These are phyloP conservation scores for Falco berigora DNA, from an alignment of 2,797 vertebrate species.

Conservation along the genomic window DNA sequence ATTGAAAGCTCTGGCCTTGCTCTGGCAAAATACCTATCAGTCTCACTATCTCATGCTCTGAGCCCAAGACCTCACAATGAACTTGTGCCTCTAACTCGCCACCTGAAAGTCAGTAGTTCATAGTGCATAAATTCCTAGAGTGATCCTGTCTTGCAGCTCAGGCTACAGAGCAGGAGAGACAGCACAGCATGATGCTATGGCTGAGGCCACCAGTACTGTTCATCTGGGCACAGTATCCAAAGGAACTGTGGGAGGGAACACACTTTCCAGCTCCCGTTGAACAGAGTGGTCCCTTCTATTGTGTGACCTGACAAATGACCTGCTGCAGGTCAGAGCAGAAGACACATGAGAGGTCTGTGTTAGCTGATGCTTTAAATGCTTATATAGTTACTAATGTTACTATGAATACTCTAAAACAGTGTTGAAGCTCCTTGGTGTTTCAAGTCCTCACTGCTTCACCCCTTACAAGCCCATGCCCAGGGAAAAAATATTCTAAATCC, in stretches of 20 bases:
- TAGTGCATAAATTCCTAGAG: neutral
- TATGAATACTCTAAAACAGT: neutral
- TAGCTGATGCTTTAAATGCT: neutral
- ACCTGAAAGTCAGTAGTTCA: neutral
- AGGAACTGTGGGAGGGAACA: neutral
- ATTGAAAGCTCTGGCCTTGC: neutral
- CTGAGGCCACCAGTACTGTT: neutral
- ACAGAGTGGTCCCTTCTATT: neutral
- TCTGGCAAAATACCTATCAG: neutral
- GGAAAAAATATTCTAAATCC: neutral
- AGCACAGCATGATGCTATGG: fast-evolving
- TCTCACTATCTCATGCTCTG: neutral
- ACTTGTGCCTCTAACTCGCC: fast-evolving
- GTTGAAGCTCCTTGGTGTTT: neutral
- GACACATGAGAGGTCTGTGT: neutral
- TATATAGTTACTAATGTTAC: neutral
- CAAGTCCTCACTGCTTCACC: neutral
- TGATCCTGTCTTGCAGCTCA: neutral
- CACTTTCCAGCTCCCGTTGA: neutral
- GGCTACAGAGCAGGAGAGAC: neutral
- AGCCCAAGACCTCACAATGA: neutral
- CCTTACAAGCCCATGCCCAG: neutral
- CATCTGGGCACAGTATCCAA: neutral
- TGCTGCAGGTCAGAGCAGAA: neutral
- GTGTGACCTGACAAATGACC: neutral